Conservation (phyloP, 2,797 vertebrate species). For the Thamnophis elegans region DNA sequence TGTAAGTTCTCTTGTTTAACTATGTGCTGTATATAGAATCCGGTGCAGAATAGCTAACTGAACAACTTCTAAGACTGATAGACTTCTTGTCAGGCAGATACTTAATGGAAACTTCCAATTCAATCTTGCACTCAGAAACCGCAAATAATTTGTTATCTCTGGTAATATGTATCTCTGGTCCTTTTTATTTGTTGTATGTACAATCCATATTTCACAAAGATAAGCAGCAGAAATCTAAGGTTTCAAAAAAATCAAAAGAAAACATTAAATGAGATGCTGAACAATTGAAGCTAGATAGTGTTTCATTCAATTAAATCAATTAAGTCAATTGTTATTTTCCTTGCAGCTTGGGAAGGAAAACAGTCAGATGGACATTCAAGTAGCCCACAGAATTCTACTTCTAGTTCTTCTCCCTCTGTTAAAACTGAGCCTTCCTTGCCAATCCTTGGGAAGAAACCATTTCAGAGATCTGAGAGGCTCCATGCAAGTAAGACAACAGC, state of each 20-base stretch:
- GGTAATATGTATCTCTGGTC: neutral
- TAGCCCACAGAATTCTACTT: slow-evolving; percentile 75
- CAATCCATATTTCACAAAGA: neutral
- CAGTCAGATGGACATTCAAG: slow-evolving; percentile 68
- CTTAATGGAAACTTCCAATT: neutral
- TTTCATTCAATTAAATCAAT: neutral
- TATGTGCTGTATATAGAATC: neutral
- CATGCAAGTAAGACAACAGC: slow-evolving; percentile 80
- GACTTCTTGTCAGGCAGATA: neutral
- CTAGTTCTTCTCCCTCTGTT: slow-evolving; percentile 70
- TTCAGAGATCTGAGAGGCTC: slow-evolving; percentile 86
- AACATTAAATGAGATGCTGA: neutral
- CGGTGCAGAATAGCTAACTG: neutral
- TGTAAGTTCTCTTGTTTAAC: neutral
- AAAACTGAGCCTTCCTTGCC: slow-evolving; percentile 80
- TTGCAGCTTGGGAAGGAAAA: slow-evolving; percentile 78
- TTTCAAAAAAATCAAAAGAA: neutral
- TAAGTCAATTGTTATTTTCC: slow-evolving; percentile 7
- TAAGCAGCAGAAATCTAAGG: neutral
- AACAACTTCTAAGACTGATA: neutral
- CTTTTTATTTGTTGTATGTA: neutral
- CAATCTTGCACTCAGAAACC: neutral
- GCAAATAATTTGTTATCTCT: neutral
- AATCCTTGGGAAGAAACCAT: slow-evolving; percentile 81
- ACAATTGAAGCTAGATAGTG: neutral